phyloP scores from a whole-genome alignment of 2,888 invertebrate genomes.

The Silvanus unidentatus region DNA sequence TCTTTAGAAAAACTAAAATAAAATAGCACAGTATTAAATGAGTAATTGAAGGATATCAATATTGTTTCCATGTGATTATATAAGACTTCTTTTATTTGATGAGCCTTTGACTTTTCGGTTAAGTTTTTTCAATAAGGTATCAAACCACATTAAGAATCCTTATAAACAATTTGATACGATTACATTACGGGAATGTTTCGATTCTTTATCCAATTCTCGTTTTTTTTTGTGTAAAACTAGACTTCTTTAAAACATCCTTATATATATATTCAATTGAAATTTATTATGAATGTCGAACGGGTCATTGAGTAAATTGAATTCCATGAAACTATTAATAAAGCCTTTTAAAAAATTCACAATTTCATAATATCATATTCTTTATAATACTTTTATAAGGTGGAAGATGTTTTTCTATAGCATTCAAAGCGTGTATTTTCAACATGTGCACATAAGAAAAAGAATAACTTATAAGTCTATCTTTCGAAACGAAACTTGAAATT shows the following conservation, averaged over 20 bases:
- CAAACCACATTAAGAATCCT: slow-evolving; percentile 24
- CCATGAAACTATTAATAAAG: no score
- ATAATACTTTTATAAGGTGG: no score
- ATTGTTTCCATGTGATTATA: slow-evolving; percentile 8
- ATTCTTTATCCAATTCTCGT: no score
- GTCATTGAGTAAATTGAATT: no score
- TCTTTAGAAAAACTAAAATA: no score
- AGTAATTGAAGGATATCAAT: background rate
- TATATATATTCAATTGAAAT: no score
- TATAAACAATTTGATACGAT: slow-evolving; percentile 13
- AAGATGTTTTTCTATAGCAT: no score
- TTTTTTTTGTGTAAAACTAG: no score
- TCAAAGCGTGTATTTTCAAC: slow-evolving; percentile 23
- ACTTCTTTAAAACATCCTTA: no score
- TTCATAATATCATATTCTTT: no score
- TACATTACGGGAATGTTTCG: slow-evolving; percentile 7
- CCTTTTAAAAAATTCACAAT: background rate
- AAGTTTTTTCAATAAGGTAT: slow-evolving; percentile 37
- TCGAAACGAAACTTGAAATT: background rate
- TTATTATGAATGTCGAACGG: no score
- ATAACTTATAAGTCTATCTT: slow-evolving; percentile 24
- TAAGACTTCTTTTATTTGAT: slow-evolving; percentile 34
- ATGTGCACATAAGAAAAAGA: slow-evolving; percentile 31
- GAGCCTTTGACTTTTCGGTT: slow-evolving; percentile 32
- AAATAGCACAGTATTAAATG: no score